Percentiles rank a stretch among this genome's conserved stretches.
Conservation (phyloP, 2,113 vertebrate genomes). For the Dasyprocta punctata region DNA sequence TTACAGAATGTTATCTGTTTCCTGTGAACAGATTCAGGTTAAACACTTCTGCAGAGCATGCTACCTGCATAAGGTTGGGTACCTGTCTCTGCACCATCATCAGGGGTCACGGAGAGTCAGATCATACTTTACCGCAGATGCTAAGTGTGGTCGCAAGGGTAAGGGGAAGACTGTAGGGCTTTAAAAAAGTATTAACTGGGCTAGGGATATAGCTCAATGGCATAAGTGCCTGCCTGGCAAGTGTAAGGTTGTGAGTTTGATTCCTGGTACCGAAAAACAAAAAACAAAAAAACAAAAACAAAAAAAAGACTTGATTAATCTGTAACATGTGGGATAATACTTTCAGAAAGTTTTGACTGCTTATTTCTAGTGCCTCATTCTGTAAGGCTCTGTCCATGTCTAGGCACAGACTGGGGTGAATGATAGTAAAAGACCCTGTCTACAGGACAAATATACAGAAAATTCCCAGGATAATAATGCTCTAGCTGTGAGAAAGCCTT, state of each 20-base stretch:
- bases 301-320: too few relatives aligned
- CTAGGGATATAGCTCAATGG: too few relatives aligned
- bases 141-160: neutral
- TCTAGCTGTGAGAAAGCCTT: conserved; percentile 23
- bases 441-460: conserved; percentile 33
- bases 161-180: neutral
- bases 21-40: neutral
- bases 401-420: neutral
- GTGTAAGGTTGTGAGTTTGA: too few relatives aligned
- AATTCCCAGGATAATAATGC: neutral
- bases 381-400: neutral
- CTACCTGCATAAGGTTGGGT: neutral
- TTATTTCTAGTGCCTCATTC: neutral
- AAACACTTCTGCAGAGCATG: neutral
- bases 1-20: neutral
- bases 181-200: too few relatives aligned
- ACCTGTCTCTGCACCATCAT: neutral
- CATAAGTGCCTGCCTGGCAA: too few relatives aligned
- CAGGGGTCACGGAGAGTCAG: neutral
- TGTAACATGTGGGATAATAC: neutral
- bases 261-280: too few relatives aligned
- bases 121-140: neutral
- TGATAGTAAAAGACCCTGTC: neutral
- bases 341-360: neutral
- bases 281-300: too few relatives aligned